These are phyloP conservation scores for Rhagologus leucostigma DNA, from an alignment of 2,113 vertebrate species.

Conservation along the genomic window DNA sequence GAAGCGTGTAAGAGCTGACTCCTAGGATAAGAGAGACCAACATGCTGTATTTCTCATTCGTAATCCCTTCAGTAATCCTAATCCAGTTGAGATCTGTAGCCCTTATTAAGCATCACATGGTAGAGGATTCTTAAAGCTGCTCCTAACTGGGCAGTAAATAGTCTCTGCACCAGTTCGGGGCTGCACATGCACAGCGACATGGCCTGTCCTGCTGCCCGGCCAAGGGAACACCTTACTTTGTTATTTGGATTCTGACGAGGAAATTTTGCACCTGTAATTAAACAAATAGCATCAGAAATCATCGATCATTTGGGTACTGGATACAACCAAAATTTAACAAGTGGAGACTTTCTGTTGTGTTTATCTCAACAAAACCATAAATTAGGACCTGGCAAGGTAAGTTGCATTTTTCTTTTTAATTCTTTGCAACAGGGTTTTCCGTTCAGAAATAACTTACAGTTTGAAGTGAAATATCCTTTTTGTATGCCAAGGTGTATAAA, in stretches of 20 bases:
- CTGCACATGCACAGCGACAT: neutral
- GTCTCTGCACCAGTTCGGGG: fast-evolving
- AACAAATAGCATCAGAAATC: neutral
- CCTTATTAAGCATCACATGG: slow-evolving; percentile 30
- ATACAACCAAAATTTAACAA: neutral
- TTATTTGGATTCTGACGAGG: neutral
- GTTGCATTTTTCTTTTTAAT: neutral
- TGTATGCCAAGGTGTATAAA: neutral
- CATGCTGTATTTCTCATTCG: neutral
- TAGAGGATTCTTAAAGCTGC: neutral
- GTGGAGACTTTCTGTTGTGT: neutral
- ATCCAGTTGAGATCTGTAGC: slow-evolving; percentile 12
- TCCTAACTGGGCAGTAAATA: neutral
- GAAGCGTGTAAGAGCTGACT: neutral
- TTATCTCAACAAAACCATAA: neutral
- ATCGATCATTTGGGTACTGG: neutral
- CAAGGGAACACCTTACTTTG: neutral
- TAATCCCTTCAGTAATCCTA: slow-evolving; percentile 40
- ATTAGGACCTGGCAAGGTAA: neutral
- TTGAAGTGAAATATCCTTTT: neutral
- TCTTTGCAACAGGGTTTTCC: neutral
- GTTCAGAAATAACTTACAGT: neutral
- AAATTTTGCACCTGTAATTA: neutral
- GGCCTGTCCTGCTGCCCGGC: neutral
- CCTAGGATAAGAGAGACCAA: neutral